phyloP scores from a whole-genome alignment of 2,888 invertebrate genomes.

The Lasius platythorax region DNA sequence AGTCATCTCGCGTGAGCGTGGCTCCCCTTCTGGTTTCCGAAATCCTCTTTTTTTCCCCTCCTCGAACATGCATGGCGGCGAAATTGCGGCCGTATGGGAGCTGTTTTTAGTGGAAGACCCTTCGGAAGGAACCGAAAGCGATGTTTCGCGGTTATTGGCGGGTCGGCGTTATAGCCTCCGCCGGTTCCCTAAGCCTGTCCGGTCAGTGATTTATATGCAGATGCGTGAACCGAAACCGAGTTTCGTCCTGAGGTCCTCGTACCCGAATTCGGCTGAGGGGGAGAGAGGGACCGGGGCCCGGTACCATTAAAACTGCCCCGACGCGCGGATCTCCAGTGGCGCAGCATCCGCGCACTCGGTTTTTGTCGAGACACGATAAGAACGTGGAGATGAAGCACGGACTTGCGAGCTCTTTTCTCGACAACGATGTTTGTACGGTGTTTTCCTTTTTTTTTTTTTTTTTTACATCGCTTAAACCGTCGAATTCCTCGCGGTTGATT shows the following conservation, averaged over 20 bases:
- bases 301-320: slow-evolving; percentile 79
- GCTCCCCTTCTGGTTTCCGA: neutral
- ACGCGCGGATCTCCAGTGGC: slow-evolving; percentile 70
- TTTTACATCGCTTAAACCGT: neutral
- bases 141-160: slow-evolving; percentile 75
- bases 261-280: slow-evolving; percentile 49
- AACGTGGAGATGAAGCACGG: neutral
- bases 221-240: slow-evolving; percentile 78
- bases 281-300: slow-evolving; percentile 28
- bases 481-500: slow-evolving; percentile 30
- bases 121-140: slow-evolving; percentile 66
- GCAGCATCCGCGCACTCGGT: slow-evolving; percentile 64
- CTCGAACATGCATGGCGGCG: neutral
- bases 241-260: slow-evolving; percentile 68
- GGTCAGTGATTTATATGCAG: slow-evolving; percentile 84
- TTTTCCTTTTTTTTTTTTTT: neutral
- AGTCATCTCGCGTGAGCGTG: neutral
- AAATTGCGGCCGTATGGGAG: slow-evolving; percentile 53
- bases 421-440: neutral
- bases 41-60: neutral
- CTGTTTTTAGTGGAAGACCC: slow-evolving; percentile 60
- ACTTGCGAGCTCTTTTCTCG: slow-evolving; percentile 19
- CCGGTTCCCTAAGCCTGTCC: slow-evolving; percentile 75
- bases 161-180: slow-evolving; percentile 70
- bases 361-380: slow-evolving; percentile 32